Evolutionary conservation across 2,888 invertebrate species (phyloP).

Genomic region (Hydropsyche betteni): DNA sequence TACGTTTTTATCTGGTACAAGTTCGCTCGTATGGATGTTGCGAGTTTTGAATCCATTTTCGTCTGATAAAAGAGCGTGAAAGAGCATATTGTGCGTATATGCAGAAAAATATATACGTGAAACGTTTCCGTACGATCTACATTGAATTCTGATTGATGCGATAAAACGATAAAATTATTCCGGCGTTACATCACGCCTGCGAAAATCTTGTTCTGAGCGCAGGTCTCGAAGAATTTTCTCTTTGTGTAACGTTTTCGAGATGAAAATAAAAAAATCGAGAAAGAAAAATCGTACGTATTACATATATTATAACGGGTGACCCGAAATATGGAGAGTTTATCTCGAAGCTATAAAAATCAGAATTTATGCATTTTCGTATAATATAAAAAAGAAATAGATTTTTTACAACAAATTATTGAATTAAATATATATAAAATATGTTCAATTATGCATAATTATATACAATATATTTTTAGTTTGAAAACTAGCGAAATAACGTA

Average conservation of each 20-base stretch:
- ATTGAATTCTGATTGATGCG: constrained; percentile 30
- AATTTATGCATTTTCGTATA: too few species aligned
- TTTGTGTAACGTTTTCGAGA: not conserved
- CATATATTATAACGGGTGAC: not conserved
- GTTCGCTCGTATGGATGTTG: too few species aligned
- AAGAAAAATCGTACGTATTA: constrained; percentile 1
- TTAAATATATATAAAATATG: too few species aligned
- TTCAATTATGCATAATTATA: too few species aligned
- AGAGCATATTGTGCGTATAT: not conserved
- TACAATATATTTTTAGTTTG: too few species aligned
- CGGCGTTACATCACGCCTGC: not conserved
- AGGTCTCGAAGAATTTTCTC: constrained; percentile 6
- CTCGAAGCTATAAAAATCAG: too few species aligned
- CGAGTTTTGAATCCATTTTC: too few species aligned
- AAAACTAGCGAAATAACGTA: too few species aligned
- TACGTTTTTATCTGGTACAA: too few species aligned
- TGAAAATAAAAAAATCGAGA: not conserved
- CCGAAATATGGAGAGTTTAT: too few species aligned
- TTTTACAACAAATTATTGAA: too few species aligned
- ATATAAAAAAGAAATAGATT: too few species aligned
- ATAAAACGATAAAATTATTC: constrained; percentile 29
- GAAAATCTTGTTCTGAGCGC: constrained; percentile 16
- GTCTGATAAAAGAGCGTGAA: not conserved
- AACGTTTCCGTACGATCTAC: constrained; percentile 9
- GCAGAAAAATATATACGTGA: not conserved